These are phyloP conservation scores for Smutsia gigantea DNA, from an alignment of 2,797 vertebrate species.

Conservation along the genomic window DNA sequence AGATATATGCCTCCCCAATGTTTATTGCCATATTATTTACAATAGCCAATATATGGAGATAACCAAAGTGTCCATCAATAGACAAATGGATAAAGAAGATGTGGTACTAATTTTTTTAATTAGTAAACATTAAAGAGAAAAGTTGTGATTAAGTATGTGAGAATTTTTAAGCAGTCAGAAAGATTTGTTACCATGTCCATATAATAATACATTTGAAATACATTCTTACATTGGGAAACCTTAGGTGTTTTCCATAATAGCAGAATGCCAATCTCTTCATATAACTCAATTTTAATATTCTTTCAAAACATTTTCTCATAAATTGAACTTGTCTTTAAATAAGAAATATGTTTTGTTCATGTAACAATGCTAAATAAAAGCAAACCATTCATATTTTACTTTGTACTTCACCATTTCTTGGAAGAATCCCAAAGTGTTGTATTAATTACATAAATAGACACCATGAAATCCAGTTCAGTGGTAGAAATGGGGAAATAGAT, in stretches of 20 bases:
- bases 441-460: not conserved
- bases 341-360: not conserved
- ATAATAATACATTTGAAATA: not conserved
- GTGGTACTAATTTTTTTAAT: not conserved
- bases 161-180: not conserved
- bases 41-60: no score
- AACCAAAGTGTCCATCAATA: no score
- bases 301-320: slow-evolving; percentile 8
- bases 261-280: not conserved
- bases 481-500: not conserved
- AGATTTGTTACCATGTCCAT: not conserved
- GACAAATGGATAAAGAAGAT: no score
- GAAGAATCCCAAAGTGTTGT: slow-evolving; percentile 26
- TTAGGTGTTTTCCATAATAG: not conserved
- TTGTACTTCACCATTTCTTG: not conserved
- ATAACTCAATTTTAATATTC: slow-evolving; percentile 33
- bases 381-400: not conserved
- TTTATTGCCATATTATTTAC: no score
- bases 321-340: slow-evolving; percentile 21
- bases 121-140: not conserved
- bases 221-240: not conserved
- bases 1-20: no score
- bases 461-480: not conserved
- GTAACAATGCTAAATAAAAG: slow-evolving; percentile 12
- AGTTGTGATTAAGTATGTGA: not conserved